These are phyloP conservation scores for Trichonephila inaurata DNA, from an alignment of 1,140 invertebrate species.

Conservation along the genomic window DNA sequence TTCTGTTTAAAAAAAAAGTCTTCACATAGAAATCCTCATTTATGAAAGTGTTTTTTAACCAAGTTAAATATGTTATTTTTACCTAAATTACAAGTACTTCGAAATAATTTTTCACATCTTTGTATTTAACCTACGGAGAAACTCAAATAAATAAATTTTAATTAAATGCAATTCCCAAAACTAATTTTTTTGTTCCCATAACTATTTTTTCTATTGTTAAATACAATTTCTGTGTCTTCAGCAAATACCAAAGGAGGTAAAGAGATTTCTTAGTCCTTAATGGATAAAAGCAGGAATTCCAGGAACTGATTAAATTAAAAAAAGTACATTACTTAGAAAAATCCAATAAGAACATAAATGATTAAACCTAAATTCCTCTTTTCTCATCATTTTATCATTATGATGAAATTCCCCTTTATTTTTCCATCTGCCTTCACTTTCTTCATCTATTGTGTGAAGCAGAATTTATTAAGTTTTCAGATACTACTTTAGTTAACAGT, in stretches of 20 bases:
- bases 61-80: too few species aligned
- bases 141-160: not conserved
- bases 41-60: too few species aligned
- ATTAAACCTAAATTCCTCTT: conserved; percentile 43
- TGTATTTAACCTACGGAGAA: too few species aligned
- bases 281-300: conserved; percentile 27
- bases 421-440: not conserved
- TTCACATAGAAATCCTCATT: too few species aligned
- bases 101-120: too few species aligned
- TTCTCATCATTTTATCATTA: conserved; percentile 26
- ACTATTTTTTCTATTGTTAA: not conserved
- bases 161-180: not conserved
- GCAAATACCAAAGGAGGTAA: not conserved
- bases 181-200: not conserved
- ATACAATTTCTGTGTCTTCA: not conserved
- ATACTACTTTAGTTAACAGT: not conserved
- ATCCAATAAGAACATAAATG: conserved; percentile 45
- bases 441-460: not conserved
- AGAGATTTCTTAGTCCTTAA: conserved; percentile 5
- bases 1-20: too few species aligned
- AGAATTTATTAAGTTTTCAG: conserved; percentile 1
- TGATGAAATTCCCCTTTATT: not conserved
- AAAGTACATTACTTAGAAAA: conserved; percentile 22
- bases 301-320: conserved; percentile 49
- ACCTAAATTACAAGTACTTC: too few species aligned